Percentiles rank a stretch among this genome's conserved stretches.
These are phyloP conservation scores for Galendromus occidentalis DNA, from an alignment of 1,140 invertebrate species.

Conservation along the genomic window DNA sequence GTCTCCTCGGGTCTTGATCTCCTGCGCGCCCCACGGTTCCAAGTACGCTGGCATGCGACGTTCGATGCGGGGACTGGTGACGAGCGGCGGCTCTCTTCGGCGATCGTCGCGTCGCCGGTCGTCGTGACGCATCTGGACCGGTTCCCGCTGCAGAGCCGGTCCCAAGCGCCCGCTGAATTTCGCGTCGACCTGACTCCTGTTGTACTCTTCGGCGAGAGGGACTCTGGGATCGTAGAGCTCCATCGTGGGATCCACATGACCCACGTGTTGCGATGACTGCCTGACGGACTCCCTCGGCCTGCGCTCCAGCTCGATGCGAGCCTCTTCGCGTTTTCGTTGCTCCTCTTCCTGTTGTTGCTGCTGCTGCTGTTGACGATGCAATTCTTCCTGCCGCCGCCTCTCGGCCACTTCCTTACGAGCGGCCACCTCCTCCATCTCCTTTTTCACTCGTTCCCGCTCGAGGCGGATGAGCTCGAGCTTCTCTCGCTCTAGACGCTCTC, in stretches of 20 bases:
- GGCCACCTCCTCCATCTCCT: conserved; percentile 7
- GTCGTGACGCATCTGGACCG: not conserved
- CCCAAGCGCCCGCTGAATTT: not conserved
- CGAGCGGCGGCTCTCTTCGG: not conserved
- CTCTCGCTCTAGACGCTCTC: not conserved
- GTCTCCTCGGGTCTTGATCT: not conserved
- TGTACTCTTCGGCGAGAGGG: not conserved
- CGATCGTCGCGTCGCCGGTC: not conserved
- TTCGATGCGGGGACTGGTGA: not conserved
- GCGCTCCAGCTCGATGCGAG: not conserved
- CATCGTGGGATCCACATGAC: not conserved
- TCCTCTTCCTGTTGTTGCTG: not conserved
- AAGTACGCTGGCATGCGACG: not conserved
- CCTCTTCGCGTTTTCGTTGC: not conserved
- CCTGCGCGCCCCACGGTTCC: not conserved
- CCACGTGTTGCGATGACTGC: not conserved
- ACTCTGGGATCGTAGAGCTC: not conserved
- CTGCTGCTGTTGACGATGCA: not conserved
- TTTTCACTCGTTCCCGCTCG: not conserved
- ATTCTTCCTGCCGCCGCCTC: not conserved
- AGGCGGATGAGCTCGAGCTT: not conserved
- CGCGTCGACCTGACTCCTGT: not conserved
- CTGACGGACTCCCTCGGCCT: not conserved
- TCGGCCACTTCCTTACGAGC: conserved; percentile 7
- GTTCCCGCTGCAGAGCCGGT: not conserved